These are phyloP conservation scores for Microtus ochrogaster DNA, from an alignment of 2,113 vertebrate species.

Conservation along the genomic window DNA sequence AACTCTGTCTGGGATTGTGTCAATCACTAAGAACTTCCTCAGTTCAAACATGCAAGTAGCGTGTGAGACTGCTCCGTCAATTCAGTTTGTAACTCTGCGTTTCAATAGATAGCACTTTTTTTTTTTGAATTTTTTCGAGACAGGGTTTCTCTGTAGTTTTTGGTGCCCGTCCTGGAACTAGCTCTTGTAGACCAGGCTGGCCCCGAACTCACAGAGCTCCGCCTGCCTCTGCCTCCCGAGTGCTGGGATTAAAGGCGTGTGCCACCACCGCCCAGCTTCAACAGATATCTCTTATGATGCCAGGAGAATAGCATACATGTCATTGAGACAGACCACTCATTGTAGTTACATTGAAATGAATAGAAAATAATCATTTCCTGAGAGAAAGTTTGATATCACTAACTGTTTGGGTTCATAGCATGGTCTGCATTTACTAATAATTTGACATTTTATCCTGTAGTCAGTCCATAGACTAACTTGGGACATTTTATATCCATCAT, in stretches of 20 bases:
- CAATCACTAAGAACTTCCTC: constrained; percentile 22
- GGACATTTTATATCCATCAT: neutral
- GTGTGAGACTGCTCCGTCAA: neutral
- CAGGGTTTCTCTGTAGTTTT: too few relatives aligned
- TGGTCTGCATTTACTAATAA: neutral
- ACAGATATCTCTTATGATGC: neutral
- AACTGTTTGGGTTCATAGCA: neutral
- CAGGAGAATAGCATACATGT: neutral
- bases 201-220: too few relatives aligned
- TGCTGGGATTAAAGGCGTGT: too few relatives aligned
- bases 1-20: neutral
- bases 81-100: neutral
- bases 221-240: too few relatives aligned
- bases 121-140: too few relatives aligned
- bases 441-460: neutral
- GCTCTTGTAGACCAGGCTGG: too few relatives aligned
- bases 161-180: too few relatives aligned
- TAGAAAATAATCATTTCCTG: constrained; percentile 8
- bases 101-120: too few relatives aligned
- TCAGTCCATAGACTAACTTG: neutral
- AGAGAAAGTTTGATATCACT: neutral
- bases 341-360: neutral
- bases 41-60: neutral
- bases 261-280: neutral
- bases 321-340: neutral